Conservation (phyloP, 1,140 invertebrate genomes). For the Caenorhabditis latens region DNA sequence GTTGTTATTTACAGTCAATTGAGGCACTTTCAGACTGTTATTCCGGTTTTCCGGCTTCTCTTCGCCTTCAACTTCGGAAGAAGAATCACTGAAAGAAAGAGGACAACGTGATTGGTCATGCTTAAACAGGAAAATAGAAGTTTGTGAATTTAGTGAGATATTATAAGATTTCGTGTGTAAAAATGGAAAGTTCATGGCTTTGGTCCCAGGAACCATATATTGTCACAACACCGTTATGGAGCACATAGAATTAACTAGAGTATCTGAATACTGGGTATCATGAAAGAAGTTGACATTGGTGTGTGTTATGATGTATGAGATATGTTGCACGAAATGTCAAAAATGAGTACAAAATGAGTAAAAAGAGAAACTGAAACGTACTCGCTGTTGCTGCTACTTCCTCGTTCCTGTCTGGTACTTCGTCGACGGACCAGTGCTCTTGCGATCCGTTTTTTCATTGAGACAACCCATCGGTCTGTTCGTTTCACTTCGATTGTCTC, state of each 20-base stretch:
- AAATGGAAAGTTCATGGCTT: no score
- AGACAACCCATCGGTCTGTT: slow-evolving; percentile 56
- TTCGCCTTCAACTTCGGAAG: slow-evolving; percentile 40
- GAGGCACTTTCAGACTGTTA: not conserved
- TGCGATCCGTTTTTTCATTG: slow-evolving; percentile 60
- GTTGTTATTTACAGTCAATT: slow-evolving; percentile 30
- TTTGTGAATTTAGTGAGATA: not conserved
- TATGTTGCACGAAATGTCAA: slow-evolving; percentile 4
- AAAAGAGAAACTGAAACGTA: slow-evolving; percentile 49
- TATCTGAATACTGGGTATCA: no score
- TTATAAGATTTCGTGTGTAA: not conserved
- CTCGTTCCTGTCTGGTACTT: slow-evolving; percentile 30
- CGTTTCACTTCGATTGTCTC: slow-evolving; percentile 33
- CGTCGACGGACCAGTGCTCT: slow-evolving; percentile 48
- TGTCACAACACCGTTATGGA: no score
- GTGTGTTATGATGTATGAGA: not conserved
- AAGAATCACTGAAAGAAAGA: slow-evolving; percentile 49
- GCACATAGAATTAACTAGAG: no score
- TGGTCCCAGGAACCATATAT: no score
- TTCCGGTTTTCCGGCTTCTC: slow-evolving; percentile 27
- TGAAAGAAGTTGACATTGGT: not conserved
- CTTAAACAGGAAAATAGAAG: slow-evolving; percentile 46
- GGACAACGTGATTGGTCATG: slow-evolving; percentile 37
- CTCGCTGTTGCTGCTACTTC: slow-evolving; percentile 56
- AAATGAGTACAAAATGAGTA: slow-evolving; percentile 5